phyloP scores from a whole-genome alignment of 2,113 vertebrate species.

The Dasyornis broadbenti region DNA sequence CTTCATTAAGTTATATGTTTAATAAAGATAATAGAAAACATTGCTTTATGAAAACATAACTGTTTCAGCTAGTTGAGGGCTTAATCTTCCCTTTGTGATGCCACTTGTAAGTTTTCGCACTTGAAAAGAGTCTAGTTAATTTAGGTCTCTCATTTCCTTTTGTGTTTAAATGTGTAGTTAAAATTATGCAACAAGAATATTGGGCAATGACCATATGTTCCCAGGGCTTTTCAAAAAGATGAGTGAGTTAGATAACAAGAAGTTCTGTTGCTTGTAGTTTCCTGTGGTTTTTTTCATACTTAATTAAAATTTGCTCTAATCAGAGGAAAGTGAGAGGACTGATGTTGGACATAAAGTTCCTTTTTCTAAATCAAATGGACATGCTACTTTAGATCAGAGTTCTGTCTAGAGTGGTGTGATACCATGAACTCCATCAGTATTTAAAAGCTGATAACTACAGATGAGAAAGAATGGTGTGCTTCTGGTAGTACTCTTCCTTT shows the following conservation, averaged over 20 bases:
- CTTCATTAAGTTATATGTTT: not conserved
- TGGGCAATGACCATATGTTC: not conserved
- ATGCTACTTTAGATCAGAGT: not conserved
- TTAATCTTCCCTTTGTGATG: conserved; percentile 22
- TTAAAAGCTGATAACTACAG: not conserved
- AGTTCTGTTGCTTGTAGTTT: not conserved
- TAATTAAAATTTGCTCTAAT: not conserved
- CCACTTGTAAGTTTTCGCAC: not conserved
- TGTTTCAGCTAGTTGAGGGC: not conserved
- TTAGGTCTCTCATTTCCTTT: conserved; percentile 17
- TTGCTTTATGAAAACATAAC: not conserved
- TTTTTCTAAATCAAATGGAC: not conserved
- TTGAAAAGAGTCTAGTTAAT: conserved; percentile 6
- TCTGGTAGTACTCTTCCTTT: not conserved
- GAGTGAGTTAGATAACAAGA: not conserved
- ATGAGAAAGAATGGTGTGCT: not conserved
- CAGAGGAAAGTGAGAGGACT: not conserved
- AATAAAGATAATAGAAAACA: not conserved
- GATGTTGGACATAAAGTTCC: not conserved
- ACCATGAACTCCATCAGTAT: not conserved
- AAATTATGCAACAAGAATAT: conserved; percentile 28
- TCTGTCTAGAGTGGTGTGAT: not conserved
- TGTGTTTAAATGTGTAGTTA: conserved; percentile 7
- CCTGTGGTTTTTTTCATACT: not conserved
- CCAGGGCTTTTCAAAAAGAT: not conserved